Percentiles rank a stretch among this genome's conserved stretches.
Conservation (phyloP, 2,888 invertebrate species). For the Plutella xylostella region DNA sequence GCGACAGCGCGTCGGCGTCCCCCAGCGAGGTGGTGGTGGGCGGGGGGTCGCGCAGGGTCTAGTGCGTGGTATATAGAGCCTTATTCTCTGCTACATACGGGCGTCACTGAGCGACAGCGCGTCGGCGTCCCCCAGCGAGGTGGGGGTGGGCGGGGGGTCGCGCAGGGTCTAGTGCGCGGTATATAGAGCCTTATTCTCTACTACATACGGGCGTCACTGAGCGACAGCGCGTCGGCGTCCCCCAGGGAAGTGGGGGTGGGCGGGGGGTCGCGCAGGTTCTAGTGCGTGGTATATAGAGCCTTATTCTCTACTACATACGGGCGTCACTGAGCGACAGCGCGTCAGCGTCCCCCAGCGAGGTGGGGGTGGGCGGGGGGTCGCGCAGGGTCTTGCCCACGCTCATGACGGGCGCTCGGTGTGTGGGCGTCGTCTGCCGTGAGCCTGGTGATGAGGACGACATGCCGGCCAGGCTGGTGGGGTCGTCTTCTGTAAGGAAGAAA, state of each 20-base stretch:
- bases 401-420: conserved; percentile 83
- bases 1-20: conserved; percentile 50
- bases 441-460: conserved; percentile 46
- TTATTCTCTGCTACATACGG: no score
- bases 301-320: conserved; percentile 83
- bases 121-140: conserved; percentile 51
- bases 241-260: conserved; percentile 53
- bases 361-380: conserved; percentile 60
- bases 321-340: conserved; percentile 53
- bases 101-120: conserved; percentile 53
- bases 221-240: conserved; percentile 50
- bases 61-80: no score
- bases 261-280: conserved; percentile 22
- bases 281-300: no score
- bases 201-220: conserved; percentile 80
- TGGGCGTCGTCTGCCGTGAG: conserved; percentile 75
- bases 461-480: conserved; percentile 45
- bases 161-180: conserved; percentile 68
- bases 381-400: conserved; percentile 68
- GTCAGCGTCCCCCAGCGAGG: conserved; percentile 51
- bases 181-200: no score
- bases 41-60: conserved; percentile 51
- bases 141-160: conserved; percentile 60
- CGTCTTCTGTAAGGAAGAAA: conserved; percentile 32
- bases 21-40: conserved; percentile 57